These are phyloP conservation scores for Thereuonema tuberculata DNA, from an alignment of 1,140 invertebrate genomes.

Conservation along the genomic window DNA sequence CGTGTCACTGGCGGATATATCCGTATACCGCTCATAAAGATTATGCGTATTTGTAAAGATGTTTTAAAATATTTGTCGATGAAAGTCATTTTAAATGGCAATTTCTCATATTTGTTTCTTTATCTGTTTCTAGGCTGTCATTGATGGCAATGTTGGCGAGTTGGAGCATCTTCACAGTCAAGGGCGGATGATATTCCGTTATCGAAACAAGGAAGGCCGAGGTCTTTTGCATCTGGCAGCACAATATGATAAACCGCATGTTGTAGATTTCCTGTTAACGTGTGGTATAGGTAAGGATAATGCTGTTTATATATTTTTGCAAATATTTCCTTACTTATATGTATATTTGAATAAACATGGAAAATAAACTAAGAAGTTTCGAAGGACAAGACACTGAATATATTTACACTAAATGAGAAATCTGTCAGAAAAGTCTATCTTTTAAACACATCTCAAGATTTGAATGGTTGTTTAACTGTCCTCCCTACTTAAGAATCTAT, in stretches of 20 bases:
- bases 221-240: slow-evolving; percentile 64
- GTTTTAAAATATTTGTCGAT: no score
- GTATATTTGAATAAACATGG: neutral
- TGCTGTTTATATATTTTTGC: neutral
- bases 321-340: neutral
- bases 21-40: no score
- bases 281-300: slow-evolving; percentile 48
- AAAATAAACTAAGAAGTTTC: neutral
- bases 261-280: slow-evolving; percentile 55
- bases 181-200: slow-evolving; percentile 46
- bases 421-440: neutral
- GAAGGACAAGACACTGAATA: neutral
- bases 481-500: neutral
- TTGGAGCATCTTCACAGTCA: slow-evolving; percentile 52
- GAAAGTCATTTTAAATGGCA: no score
- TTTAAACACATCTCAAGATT: neutral
- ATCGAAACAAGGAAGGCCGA: slow-evolving; percentile 53
- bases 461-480: neutral
- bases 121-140: no score
- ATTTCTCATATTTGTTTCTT: no score
- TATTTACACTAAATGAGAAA: neutral
- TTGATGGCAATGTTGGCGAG: slow-evolving; percentile 62
- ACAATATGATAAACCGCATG: slow-evolving; percentile 51
- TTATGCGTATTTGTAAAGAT: no score
- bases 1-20: no score